A percentile compares a stretch with the other conserved stretches of the same genome.
Conservation (phyloP, 1,140 invertebrate genomes). For the Drosophila prosaltans region DNA sequence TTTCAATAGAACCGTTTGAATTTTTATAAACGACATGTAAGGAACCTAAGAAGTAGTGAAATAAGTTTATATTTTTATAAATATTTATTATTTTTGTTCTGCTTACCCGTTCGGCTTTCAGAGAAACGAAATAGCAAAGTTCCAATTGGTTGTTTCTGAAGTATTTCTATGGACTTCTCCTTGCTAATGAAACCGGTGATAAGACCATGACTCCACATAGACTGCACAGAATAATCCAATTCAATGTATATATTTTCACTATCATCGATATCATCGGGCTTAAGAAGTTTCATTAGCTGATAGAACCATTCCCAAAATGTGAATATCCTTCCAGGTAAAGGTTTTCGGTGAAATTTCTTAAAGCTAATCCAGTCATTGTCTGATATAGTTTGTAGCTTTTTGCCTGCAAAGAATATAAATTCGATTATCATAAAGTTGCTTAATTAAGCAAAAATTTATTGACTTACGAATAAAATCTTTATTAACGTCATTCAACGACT, state of each 20-base stretch:
- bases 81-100: not conserved
- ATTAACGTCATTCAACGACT: not conserved
- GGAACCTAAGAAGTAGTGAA: not conserved
- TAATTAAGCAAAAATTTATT: not conserved
- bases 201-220: not conserved
- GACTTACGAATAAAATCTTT: not conserved
- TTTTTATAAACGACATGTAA: not conserved
- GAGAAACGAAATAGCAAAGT: not conserved
- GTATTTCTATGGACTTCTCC: not conserved
- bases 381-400: not conserved
- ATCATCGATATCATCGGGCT: not conserved
- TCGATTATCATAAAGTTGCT: too few species aligned
- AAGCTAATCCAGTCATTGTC: not conserved
- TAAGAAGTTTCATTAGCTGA: not conserved
- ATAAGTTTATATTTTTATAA: not conserved
- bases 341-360: not conserved
- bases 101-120: constrained; percentile 1
- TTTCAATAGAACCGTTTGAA: not conserved
- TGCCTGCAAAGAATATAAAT: not conserved
- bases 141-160: not conserved
- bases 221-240: not conserved
- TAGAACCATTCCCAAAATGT: constrained; percentile 4
- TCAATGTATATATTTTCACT: not conserved
- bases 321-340: not conserved
- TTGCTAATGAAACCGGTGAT: not conserved